Percentiles rank a stretch among this genome's conserved stretches.
These are phyloP conservation scores for Lithobates sylvaticus DNA, from an alignment of 2,797 vertebrate species.

Conservation along the genomic window DNA sequence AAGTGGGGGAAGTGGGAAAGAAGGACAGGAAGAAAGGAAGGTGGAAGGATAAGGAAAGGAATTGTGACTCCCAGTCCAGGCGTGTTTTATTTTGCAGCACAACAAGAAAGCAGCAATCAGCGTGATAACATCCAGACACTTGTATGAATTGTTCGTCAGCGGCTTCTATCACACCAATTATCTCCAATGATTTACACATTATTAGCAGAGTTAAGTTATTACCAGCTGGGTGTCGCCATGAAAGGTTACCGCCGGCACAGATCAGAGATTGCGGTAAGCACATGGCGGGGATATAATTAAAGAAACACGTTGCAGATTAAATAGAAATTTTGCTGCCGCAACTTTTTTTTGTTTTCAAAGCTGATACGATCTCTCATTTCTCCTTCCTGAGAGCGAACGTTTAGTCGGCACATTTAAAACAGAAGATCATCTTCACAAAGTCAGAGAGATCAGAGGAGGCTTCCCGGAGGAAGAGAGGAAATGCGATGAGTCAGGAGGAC, in stretches of 20 bases:
- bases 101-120: too few relatives aligned
- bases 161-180: constrained; percentile 1
- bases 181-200: constrained; percentile 19
- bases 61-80: too few relatives aligned
- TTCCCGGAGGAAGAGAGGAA: too few relatives aligned
- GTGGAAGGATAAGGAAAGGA: too few relatives aligned
- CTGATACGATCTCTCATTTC: constrained; percentile 27
- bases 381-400: neutral
- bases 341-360: constrained; percentile 16
- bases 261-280: constrained; percentile 14
- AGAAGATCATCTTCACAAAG: constrained; percentile 22
- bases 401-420: constrained; percentile 9
- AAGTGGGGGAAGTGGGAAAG: too few relatives aligned
- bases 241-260: constrained; percentile 38
- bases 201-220: constrained; percentile 30
- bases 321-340: constrained; percentile 4
- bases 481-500: too few relatives aligned
- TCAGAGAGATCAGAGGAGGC: neutral
- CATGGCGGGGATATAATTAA: constrained; percentile 20
- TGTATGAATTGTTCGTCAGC: too few relatives aligned
- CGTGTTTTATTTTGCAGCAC: too few relatives aligned
- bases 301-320: constrained; percentile 18
- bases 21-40: too few relatives aligned
- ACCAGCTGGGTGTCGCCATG: constrained; percentile 21
- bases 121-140: too few relatives aligned